A percentile compares a stretch with the other conserved stretches of the same genome.
These are phyloP conservation scores for Volucella inflata DNA, from an alignment of 2,888 invertebrate genomes.

Conservation along the genomic window DNA sequence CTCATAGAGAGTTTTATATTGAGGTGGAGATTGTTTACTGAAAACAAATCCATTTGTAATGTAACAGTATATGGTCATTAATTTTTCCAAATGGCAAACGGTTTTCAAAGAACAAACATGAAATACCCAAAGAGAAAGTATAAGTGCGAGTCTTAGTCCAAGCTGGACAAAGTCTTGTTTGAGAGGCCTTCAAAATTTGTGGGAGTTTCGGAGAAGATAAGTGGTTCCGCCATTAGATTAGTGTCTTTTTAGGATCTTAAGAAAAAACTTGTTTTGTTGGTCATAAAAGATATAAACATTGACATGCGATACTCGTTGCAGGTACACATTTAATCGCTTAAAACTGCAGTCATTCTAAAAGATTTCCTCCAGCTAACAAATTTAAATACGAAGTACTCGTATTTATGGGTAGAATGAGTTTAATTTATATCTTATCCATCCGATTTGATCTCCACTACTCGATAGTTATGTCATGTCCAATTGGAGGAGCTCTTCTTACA, in stretches of 20 bases:
- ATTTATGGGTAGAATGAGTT: no score
- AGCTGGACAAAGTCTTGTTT: constrained; percentile 22
- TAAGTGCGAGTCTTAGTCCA: neutral
- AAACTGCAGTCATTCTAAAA: no score
- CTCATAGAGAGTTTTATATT: neutral
- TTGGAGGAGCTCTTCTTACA: neutral
- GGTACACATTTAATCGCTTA: no score
- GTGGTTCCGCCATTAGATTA: neutral
- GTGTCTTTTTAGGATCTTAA: no score
- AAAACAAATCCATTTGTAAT: constrained; percentile 67
- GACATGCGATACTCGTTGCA: no score
- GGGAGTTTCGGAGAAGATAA: constrained; percentile 26
- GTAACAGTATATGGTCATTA: constrained; percentile 55
- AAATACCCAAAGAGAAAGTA: constrained; percentile 38
- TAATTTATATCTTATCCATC: no score
- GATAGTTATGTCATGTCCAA: constrained; percentile 32
- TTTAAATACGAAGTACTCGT: no score
- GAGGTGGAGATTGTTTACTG: constrained; percentile 39
- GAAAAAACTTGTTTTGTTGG: no score
- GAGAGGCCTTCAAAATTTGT: constrained; percentile 9
- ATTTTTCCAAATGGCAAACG: constrained; percentile 24
- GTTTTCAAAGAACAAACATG: constrained; percentile 13
- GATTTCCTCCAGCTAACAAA: no score
- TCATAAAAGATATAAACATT: no score
- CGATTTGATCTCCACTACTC: neutral